Evolutionary conservation across 2,113 vertebrate species (phyloP), one percentile per base, ranked within the genome.

Genomic region (Bostrychus sinensis): DNA sequence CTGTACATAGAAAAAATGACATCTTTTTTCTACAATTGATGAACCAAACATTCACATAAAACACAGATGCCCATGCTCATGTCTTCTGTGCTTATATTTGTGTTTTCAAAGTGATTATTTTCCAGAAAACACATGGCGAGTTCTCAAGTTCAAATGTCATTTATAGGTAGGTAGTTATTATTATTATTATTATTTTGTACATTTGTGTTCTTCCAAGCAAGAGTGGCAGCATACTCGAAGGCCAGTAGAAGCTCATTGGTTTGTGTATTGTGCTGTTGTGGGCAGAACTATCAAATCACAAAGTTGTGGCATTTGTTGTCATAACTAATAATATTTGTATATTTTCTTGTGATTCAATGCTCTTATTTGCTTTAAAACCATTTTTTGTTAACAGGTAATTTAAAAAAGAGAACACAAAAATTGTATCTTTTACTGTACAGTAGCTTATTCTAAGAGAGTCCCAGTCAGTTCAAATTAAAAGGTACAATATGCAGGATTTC

Each of bases 141-240:
- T 53, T 48, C 43, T 59, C 34, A 23, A 25, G 77, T 13, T n/a
- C 20, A 32, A 43, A 57, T 26, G 0, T 26, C 23, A 1, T n/a
- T 67, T 67, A n/a, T n/a, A n/a, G n/a, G n/a, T n/a, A 65, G 68
- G 56, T 63, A 80, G 77, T 60, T 0, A 0, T 77, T 76, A 4
- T 71, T 79, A 75, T 56, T 84, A 25, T 83, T n/a, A n/a, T n/a
- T n/a, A n/a, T n/a, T n/a, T 81, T 50, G 62, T 55, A 59, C 77
- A 37, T 55, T 62, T 78, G 60, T 73, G 56, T 75, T 71, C 62
- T 73, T 58, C 58, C 57, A 55, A 62, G 62, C 70, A 58, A 77
- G 76, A 32, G 57, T 48, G 69, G 79, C 66, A 74, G 36, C 32
- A 13, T 61, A 23, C 51, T 81, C 74, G 72, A 84, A 87, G 76